These are phyloP conservation scores for Procambarus clarkii DNA, from an alignment of 1,140 invertebrate genomes.

Conservation along the genomic window DNA sequence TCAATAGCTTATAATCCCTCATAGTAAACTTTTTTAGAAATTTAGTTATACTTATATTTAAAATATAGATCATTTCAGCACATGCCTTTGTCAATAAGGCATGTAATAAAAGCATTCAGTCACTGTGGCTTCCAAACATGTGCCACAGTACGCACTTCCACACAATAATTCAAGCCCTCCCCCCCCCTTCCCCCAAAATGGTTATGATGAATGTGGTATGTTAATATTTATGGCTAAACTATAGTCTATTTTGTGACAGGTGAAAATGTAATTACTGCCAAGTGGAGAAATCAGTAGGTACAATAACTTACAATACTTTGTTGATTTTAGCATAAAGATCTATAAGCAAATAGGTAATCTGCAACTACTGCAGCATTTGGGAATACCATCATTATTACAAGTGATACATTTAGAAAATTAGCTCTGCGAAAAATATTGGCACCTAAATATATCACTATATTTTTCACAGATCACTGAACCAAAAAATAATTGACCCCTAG, in stretches of 20 bases:
- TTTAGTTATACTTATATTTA: neutral
- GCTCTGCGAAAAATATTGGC: conserved; percentile 18
- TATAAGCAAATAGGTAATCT: conserved; percentile 26
- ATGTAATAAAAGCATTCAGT: neutral
- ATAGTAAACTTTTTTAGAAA: neutral
- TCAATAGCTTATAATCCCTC: neutral
- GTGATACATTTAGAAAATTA: neutral
- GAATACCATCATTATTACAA: conserved; percentile 5
- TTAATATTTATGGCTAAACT: conserved; percentile 5
- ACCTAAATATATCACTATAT: conserved; percentile 35
- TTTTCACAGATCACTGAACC: neutral
- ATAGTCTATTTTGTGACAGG: conserved; percentile 6
- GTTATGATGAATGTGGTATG: neutral
- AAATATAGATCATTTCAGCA: conserved; percentile 7
- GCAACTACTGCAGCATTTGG: neutral
- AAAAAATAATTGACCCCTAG: neutral
- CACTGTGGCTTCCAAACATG: neutral
- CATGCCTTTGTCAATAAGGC: neutral
- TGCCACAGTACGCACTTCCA: neutral
- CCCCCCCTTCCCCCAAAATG: neutral
- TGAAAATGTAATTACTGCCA: conserved; percentile 5
- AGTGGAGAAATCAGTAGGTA: neutral
- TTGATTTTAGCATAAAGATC: conserved; percentile 8
- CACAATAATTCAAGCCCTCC: neutral
- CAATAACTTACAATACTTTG: neutral